A percentile compares a stretch with the other conserved stretches of the same genome.
Conservation (phyloP, 2,888 invertebrate species). For the Nomada fabriciana region DNA sequence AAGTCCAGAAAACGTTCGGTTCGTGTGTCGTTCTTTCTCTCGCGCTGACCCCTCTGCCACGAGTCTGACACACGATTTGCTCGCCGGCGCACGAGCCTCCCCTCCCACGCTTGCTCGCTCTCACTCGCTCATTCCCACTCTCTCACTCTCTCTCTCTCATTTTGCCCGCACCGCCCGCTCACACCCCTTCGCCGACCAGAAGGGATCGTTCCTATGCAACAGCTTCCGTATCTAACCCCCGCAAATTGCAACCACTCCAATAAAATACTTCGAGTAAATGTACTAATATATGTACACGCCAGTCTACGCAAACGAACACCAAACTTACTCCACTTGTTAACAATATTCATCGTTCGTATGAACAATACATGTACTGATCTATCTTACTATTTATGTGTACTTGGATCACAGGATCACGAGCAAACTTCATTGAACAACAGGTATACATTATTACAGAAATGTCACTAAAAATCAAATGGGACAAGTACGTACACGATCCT, state of each 20-base stretch:
- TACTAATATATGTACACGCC: no score
- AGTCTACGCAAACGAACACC: not conserved
- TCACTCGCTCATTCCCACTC: constrained; percentile 14
- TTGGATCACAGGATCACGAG: not conserved
- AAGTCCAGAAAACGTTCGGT: constrained; percentile 81
- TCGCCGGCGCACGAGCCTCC: constrained; percentile 75
- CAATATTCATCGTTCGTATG: not conserved
- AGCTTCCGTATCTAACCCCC: constrained; percentile 50
- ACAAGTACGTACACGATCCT: no score
- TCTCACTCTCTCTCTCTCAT: constrained; percentile 26
- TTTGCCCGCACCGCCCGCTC: constrained; percentile 17
- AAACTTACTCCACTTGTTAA: not conserved
- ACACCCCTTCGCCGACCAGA: constrained; percentile 22
- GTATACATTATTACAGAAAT: no score
- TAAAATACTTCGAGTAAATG: no score
- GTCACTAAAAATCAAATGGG: no score
- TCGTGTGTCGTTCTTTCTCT: constrained; percentile 82
- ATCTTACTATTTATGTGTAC: not conserved
- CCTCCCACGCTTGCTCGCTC: constrained; percentile 38
- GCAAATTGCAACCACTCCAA: not conserved
- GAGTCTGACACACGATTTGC: constrained; percentile 81
- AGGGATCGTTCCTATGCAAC: constrained; percentile 42
- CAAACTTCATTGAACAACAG: no score
- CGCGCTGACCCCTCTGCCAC: constrained; percentile 83
- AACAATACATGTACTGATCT: not conserved